Evolutionary conservation across 2,113 vertebrate genomes (phyloP).

Genomic region (Phylloscopus trochiloides): DNA sequence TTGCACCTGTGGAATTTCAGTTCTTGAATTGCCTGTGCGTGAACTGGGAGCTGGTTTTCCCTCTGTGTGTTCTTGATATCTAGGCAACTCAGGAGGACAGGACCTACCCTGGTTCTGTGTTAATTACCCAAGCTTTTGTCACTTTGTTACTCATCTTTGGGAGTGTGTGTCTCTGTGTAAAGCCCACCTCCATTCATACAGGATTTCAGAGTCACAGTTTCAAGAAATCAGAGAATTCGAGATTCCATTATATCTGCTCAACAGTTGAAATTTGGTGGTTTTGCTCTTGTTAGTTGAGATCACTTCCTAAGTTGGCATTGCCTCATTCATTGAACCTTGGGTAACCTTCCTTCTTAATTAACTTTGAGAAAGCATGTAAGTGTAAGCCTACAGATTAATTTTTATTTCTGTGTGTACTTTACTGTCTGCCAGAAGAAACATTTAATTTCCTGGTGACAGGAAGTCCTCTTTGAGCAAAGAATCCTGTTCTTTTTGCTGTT

Average conservation of each 20-base stretch:
- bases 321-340: slow-evolving; percentile 49
- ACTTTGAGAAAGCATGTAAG: slow-evolving; percentile 61
- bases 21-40: background rate
- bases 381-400: slow-evolving; percentile 49
- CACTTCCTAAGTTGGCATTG: slow-evolving; percentile 3
- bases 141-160: background rate
- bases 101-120: background rate
- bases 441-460: slow-evolving; percentile 73
- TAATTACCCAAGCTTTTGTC: background rate
- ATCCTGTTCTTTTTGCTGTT: slow-evolving; percentile 64
- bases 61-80: background rate
- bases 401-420: slow-evolving; percentile 63
- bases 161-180: background rate
- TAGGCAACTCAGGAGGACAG: background rate
- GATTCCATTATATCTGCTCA: background rate
- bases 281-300: slow-evolving; percentile 8
- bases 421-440: slow-evolving; percentile 73
- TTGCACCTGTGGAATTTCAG: background rate
- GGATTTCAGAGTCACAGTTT: background rate
- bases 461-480: slow-evolving; percentile 70
- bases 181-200: background rate
- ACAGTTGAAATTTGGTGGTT: background rate
- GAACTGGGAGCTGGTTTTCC: background rate
- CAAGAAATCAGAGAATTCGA: background rate
- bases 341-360: slow-evolving; percentile 67